These are phyloP conservation scores for Ennomos erosarius DNA, from an alignment of 2,888 invertebrate species.

Conservation along the genomic window DNA sequence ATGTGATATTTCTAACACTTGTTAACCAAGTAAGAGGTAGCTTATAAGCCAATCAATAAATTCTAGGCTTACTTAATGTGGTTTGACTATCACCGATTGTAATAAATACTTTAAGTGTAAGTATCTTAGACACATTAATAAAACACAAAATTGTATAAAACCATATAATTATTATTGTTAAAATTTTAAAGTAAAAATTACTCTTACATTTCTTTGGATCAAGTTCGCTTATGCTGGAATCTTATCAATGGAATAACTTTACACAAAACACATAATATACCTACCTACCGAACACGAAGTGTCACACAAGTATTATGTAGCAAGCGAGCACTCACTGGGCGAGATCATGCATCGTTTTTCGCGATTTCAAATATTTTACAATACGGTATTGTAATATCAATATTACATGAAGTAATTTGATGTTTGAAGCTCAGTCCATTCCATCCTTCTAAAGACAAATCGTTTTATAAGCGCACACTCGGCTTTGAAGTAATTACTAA, in stretches of 20 bases:
- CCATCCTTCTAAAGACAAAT: no score
- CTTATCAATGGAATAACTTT: constrained; percentile 6
- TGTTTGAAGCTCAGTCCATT: no score
- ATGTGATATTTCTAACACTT: no score
- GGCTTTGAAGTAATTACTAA: no score
- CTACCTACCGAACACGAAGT: background rate
- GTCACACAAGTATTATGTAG: background rate
- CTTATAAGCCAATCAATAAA: background rate
- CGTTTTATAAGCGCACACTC: no score
- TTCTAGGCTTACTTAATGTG: no score
- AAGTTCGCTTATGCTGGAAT: constrained; percentile 4
- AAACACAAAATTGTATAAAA: constrained; percentile 69
- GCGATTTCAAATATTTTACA: no score
- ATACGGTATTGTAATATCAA: no score
- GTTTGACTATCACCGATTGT: no score
- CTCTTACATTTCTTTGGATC: constrained; percentile 63
- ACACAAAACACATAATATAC: constrained; percentile 9
- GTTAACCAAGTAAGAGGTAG: background rate
- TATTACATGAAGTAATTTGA: no score
- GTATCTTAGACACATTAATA: constrained; percentile 37
- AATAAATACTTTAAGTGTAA: no score
- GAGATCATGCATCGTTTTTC: no score
- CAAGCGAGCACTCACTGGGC: constrained; percentile 3
- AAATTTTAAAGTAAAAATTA: constrained; percentile 78
- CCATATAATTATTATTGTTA: constrained; percentile 80